Conservation (phyloP, 2,113 vertebrate species). For the Heterocephalus glaber region DNA sequence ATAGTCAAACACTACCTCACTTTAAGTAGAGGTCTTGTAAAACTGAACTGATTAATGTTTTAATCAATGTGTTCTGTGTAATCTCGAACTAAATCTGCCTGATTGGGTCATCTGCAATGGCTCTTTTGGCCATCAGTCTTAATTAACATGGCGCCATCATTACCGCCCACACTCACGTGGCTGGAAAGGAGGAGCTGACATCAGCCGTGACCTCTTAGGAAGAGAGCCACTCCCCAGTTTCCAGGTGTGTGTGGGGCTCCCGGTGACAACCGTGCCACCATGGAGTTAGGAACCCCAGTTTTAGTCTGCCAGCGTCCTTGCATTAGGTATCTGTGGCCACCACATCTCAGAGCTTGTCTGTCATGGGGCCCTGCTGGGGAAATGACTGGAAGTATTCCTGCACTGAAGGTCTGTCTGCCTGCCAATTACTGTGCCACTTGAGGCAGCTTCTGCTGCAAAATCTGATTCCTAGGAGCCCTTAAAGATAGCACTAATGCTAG, state of each 20-base stretch:
- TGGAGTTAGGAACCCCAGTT: background rate
- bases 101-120: slow-evolving; percentile 26
- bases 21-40: slow-evolving; percentile 48
- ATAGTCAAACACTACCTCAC: slow-evolving; percentile 37
- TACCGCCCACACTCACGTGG: background rate
- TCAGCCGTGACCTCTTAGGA: background rate
- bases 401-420: background rate
- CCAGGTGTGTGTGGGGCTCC: background rate
- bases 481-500: background rate
- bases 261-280: background rate
- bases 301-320: background rate
- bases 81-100: slow-evolving; percentile 28
- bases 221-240: background rate
- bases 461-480: background rate
- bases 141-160: slow-evolving; percentile 40
- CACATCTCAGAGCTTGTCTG: background rate
- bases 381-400: background rate
- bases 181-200: background rate
- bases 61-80: slow-evolving; percentile 46
- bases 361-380: background rate
- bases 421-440: background rate
- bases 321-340: background rate
- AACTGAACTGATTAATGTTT: slow-evolving; percentile 52
- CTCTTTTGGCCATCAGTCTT: slow-evolving; percentile 44
- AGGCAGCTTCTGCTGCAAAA: background rate